These are phyloP conservation scores for Darevskia nairensis DNA, from an alignment of 2,797 vertebrate genomes.

Conservation along the genomic window DNA sequence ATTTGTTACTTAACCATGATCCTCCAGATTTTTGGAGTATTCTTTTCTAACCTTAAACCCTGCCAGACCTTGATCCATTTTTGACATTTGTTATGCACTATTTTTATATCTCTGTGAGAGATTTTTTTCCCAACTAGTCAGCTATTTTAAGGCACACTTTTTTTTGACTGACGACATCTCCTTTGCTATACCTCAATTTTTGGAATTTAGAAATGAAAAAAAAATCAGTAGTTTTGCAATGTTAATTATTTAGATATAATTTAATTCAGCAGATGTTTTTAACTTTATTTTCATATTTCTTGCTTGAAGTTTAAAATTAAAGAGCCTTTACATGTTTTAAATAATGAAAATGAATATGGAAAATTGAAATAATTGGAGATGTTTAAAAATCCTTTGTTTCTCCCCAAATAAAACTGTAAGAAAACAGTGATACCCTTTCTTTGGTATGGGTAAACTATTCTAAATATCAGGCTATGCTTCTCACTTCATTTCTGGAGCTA, in stretches of 20 bases:
- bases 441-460: conserved; percentile 73
- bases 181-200: conserved; percentile 90
- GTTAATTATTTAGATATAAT: conserved; percentile 88
- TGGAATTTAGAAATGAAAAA: conserved; percentile 81
- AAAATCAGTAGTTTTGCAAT: conserved; percentile 84
- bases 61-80: conserved; percentile 86
- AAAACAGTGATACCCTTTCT: conserved; percentile 65
- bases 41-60: conserved; percentile 84
- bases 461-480: conserved; percentile 70
- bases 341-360: conserved; percentile 79
- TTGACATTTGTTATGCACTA: conserved; percentile 96
- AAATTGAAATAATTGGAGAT: conserved; percentile 81
- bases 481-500: conserved; percentile 79
- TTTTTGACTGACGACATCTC: conserved; percentile 87
- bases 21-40: conserved; percentile 86
- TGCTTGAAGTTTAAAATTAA: conserved; percentile 89
- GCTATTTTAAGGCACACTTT: conserved; percentile 86
- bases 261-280: conserved; percentile 92
- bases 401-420: conserved; percentile 66
- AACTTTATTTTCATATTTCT: conserved; percentile 90
- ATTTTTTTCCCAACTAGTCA: conserved; percentile 82
- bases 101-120: conserved; percentile 89
- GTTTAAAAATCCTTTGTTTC: conserved; percentile 76
- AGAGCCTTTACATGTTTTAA: conserved; percentile 85
- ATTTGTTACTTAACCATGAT: conserved; percentile 85